Evolutionary conservation across 2,888 invertebrate species (phyloP).

Genomic region (Drosophila tanythrix): DNA sequence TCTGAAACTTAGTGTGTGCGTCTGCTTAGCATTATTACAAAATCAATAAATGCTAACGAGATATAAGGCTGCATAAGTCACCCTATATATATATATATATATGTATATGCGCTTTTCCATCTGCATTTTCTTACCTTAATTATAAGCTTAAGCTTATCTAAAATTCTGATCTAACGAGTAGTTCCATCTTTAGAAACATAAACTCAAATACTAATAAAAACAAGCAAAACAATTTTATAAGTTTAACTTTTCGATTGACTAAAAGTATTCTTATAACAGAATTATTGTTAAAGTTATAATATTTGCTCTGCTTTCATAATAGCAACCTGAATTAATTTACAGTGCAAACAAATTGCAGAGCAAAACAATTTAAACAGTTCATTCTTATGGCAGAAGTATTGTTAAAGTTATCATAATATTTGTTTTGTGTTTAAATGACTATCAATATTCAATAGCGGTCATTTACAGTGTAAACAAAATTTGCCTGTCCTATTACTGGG

Average conservation of each 20-base stretch:
- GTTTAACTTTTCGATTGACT: background rate
- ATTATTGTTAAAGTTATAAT: background rate
- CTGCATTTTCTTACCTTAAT: conserved; percentile 8
- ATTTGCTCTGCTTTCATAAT: background rate
- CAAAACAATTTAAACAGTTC: background rate
- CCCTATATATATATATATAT: background rate
- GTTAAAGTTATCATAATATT: background rate
- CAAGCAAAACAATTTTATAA: background rate
- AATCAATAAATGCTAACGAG: conserved; percentile 38
- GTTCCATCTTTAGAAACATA: background rate
- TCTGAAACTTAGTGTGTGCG: conserved; percentile 4
- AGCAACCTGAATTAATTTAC: background rate
- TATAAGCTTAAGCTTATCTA: background rate
- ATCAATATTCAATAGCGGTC: background rate
- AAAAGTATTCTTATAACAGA: background rate
- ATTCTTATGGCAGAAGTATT: background rate
- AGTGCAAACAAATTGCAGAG: background rate
- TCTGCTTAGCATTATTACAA: background rate
- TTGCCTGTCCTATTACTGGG: background rate
- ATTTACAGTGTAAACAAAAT: background rate
- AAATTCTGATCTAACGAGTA: background rate
- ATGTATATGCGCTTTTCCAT: background rate
- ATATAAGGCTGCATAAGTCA: background rate
- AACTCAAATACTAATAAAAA: conserved; percentile 16
- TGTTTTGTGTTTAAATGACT: background rate